Conservation (phyloP, 2,113 vertebrate species). For the Panthera leo region DNA sequence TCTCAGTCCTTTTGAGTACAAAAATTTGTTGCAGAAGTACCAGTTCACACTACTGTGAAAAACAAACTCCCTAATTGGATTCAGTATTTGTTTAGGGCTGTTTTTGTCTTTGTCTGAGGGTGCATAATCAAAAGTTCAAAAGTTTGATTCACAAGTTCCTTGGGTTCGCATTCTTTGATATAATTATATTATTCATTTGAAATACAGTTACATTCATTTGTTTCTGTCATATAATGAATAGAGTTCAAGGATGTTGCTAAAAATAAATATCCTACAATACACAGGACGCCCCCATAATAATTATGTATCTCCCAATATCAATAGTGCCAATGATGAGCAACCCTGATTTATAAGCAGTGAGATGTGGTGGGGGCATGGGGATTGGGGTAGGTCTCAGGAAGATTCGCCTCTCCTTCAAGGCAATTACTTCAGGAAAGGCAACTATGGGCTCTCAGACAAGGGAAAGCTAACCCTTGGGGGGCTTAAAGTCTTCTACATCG, state of each 20-base stretch:
- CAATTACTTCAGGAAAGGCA: not conserved
- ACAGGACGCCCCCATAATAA: not conserved
- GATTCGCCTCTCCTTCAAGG: not conserved
- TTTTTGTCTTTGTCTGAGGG: constrained; percentile 1
- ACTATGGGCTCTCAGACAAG: not conserved
- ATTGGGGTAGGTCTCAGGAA: not conserved
- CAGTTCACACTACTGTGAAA: not conserved
- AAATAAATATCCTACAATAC: not conserved
- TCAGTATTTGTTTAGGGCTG: not conserved
- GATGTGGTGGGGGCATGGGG: not conserved
- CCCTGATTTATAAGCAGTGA: not conserved
- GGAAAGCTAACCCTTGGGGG: not conserved
- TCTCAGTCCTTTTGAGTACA: not conserved
- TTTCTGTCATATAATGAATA: not conserved
- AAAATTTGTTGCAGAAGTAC: not conserved
- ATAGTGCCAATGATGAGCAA: not conserved
- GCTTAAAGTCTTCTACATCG: too few relatives aligned
- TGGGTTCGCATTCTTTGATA: not conserved
- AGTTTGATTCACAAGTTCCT: not conserved
- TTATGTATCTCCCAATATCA: not conserved
- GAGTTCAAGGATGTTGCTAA: not conserved
- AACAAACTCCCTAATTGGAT: not conserved
- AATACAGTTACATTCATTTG: not conserved
- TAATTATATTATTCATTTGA: not conserved
- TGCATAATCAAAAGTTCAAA: not conserved